phyloP scores from a whole-genome alignment of 30 jellyfish, hydroid and myxozoan species.

The Euphysa ruthae region DNA sequence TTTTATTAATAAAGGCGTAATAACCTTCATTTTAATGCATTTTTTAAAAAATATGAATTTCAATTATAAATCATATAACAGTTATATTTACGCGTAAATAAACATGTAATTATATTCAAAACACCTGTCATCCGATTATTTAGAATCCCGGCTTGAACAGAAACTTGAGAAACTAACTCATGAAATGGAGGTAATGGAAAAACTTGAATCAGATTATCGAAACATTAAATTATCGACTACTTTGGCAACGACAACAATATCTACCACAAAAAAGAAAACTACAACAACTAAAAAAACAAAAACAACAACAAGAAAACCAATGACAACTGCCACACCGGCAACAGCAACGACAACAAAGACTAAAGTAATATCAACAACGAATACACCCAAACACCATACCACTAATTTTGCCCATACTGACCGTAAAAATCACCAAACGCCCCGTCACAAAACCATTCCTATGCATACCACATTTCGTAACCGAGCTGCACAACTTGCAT shows the following conservation, averaged over 20 bases:
- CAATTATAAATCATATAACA: no score
- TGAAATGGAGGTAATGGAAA: background rate
- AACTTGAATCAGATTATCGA: background rate
- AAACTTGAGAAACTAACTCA: background rate
- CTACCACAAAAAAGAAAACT: constrained; percentile 7
- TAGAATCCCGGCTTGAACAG: constrained; percentile 13
- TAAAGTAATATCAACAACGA: background rate
- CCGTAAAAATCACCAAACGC: no score
- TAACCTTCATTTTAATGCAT: no score
- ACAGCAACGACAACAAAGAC: background rate
- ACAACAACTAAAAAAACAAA: background rate
- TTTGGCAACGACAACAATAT: background rate
- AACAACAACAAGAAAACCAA: background rate
- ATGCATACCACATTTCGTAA: background rate
- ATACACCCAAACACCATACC: no score
- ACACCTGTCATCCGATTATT: no score
- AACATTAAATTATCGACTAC: background rate
- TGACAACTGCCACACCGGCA: background rate
- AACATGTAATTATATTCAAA: no score
- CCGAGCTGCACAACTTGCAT: background rate
- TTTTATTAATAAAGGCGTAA: no score
- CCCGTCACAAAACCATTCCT: background rate
- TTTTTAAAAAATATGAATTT: no score
- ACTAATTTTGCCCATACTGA: no score
- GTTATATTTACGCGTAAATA: no score